Base-by-base conservation (phyloP, 2,888 invertebrate species). In the Agrilus cyanescens region DNA sequence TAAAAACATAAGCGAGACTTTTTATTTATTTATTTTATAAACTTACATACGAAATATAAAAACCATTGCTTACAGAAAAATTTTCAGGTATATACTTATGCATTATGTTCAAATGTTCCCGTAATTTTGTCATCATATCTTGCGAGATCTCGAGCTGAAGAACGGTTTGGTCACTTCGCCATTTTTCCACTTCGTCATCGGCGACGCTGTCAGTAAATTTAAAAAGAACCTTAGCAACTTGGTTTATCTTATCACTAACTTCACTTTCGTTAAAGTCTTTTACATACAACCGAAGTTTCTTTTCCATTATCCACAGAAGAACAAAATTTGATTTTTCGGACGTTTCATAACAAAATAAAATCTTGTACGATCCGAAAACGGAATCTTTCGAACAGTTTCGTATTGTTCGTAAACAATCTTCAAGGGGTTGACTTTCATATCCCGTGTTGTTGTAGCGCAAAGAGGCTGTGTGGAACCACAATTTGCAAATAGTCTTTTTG, bases 251-350 rank as follows among this genome's bases (percentile, higher is more conserved):
- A 1, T 71, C 69, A 38, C 68, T 63, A n/a, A 71, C 50, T 35
- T 60, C 59, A 16, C 70, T 58, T 50, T 58, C 64, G 12, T 66
- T 46, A 51, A 57, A 5, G 57, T 56, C 44, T 59, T 53, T 48
- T 25, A 58, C 51, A 12, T 73, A 55, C 12, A 78, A 65, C 56
- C 74, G 68, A 12, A 80, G 59, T 45, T 74, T 70, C 52, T 73
- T 76, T 53, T 80, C 79, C 61, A 79, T 69, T 2, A 79, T 63
- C 77, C 78, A 78, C 35, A 80, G 60, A 2, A 78, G 59, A 18
- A 80, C 48, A 56, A 69, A 74, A 50, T 77, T 71, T 41, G 64
- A 71, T 30, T 68, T 65, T 13, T 67, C 56, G 0, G 70, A 64
- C 41, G 69, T 53, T 25, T 64, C 62, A 52, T 72, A 73, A 59